These are phyloP conservation scores for Polyploca ridens DNA, from an alignment of 2,888 invertebrate genomes.

Conservation along the genomic window DNA sequence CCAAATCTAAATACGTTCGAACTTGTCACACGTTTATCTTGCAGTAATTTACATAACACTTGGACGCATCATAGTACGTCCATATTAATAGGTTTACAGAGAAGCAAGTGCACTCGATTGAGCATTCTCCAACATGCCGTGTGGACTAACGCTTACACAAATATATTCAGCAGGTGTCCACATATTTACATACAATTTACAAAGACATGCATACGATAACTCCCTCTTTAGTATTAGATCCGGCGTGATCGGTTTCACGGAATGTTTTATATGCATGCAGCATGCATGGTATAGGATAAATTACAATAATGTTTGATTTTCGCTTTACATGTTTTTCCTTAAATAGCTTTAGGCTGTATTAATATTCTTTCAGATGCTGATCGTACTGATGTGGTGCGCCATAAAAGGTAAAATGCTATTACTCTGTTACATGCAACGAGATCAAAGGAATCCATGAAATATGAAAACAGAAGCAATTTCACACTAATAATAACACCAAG, in stretches of 20 bases:
- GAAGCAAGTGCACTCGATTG: constrained; percentile 73
- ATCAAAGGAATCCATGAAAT: too few species aligned
- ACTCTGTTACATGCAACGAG: too few species aligned
- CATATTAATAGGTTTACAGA: constrained; percentile 79
- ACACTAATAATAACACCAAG: too few species aligned
- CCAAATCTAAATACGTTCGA: constrained; percentile 36
- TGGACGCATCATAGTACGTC: constrained; percentile 58
- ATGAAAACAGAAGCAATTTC: too few species aligned
- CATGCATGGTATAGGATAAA: background rate
- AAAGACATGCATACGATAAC: constrained; percentile 68
- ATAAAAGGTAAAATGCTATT: background rate
- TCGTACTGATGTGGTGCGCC: background rate
- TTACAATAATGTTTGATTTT: constrained; percentile 10
- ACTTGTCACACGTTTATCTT: constrained; percentile 56
- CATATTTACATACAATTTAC: constrained; percentile 83
- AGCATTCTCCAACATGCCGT: constrained; percentile 72
- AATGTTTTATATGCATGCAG: constrained; percentile 18
- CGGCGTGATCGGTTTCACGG: constrained; percentile 60
- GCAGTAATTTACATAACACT: constrained; percentile 64
- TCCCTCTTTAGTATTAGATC: constrained; percentile 66
- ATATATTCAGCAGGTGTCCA: constrained; percentile 83
- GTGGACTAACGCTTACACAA: constrained; percentile 64
- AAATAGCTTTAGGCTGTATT: background rate
- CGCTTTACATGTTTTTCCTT: background rate
- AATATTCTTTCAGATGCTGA: background rate